phyloP scores from a whole-genome alignment of 2,888 invertebrate species.

The Diarsia mendica region DNA sequence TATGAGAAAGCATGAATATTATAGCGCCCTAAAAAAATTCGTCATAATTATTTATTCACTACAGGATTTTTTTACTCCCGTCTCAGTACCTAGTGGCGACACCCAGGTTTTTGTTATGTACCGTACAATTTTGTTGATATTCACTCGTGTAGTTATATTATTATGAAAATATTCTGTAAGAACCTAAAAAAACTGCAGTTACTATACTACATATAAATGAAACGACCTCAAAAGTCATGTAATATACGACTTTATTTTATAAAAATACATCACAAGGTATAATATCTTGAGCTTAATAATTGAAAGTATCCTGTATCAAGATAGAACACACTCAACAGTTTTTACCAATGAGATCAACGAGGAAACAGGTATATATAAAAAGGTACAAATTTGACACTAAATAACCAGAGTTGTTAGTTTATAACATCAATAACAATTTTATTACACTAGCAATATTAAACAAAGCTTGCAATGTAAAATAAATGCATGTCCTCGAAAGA shows the following conservation, averaged over 20 bases:
- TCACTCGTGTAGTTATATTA: neutral
- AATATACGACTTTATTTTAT: conserved; percentile 81
- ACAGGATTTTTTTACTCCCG: too few species aligned
- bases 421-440: conserved; percentile 48
- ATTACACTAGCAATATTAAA: conserved; percentile 47
- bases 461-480: conserved; percentile 24
- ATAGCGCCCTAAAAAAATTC: too few species aligned
- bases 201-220: conserved; percentile 16
- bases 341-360: conserved; percentile 78
- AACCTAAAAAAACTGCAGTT: neutral
- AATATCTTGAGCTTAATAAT: conserved; percentile 88
- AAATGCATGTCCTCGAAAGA: conserved; percentile 23
- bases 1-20: too few species aligned
- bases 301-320: conserved; percentile 85
- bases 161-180: neutral
- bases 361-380: conserved; percentile 67
- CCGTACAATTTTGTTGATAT: too few species aligned
- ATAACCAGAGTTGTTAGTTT: conserved; percentile 65
- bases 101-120: too few species aligned
- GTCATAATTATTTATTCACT: too few species aligned
- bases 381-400: conserved; percentile 69
- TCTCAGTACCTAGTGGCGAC: too few species aligned
- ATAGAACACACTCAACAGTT: conserved; percentile 87
- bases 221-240: conserved; percentile 45
- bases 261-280: conserved; percentile 90